Evolutionary conservation across 2,888 invertebrate genomes (phyloP).

Genomic region (Epsilonema sp.): DNA sequence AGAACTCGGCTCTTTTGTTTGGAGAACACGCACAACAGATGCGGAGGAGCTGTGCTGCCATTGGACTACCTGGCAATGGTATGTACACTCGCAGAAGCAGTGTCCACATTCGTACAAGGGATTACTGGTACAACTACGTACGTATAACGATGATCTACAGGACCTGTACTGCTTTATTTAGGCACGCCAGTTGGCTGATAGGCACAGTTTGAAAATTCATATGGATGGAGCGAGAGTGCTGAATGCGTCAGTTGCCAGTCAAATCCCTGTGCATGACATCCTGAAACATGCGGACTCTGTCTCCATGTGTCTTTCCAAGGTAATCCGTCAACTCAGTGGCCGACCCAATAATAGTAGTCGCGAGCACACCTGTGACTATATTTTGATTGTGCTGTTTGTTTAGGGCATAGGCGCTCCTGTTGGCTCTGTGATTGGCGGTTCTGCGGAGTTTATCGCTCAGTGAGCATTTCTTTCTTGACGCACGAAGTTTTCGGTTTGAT

Average conservation of each 20-base stretch:
- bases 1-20: constrained; percentile 55
- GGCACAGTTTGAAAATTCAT: constrained; percentile 48
- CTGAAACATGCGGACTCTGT: constrained; percentile 55
- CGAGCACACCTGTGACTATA: too few species aligned
- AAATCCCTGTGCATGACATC: constrained; percentile 44
- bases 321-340: too few species aligned
- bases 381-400: too few species aligned
- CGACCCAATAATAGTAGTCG: too few species aligned
- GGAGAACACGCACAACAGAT: constrained; percentile 76
- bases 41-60: constrained; percentile 66
- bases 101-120: too few species aligned
- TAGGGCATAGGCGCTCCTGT: constrained; percentile 67
- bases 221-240: constrained; percentile 82
- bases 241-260: constrained; percentile 58
- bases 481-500: too few species aligned
- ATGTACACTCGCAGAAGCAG: constrained; percentile 10
- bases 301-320: constrained; percentile 71
- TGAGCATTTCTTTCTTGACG: too few species aligned
- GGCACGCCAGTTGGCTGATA: constrained; percentile 44
- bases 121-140: too few species aligned
- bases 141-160: too few species aligned
- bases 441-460: constrained; percentile 18
- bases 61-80: constrained; percentile 53
- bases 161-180: constrained; percentile 16
- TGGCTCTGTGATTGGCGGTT: constrained; percentile 61